Percentiles rank a stretch among this genome's conserved stretches.
Evolutionary conservation across 2,113 vertebrate genomes (phyloP).

Genomic region (Pangasianodon hypophthalmus): DNA sequence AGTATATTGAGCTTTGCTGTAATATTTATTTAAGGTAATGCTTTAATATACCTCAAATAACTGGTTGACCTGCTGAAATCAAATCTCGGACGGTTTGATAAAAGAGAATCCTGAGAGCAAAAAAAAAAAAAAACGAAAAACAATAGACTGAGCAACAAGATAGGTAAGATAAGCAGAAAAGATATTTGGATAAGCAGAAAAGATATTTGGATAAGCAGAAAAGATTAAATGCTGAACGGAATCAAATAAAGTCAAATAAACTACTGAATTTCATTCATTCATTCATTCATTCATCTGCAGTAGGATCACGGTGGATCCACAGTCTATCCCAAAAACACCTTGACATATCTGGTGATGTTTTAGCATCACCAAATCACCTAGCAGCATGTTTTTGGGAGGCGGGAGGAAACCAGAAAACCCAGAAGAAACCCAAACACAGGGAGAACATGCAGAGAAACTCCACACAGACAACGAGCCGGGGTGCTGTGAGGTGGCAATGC

Average conservation of each 20-base stretch:
- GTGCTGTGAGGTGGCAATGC: too few species aligned
- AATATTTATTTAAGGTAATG: background rate
- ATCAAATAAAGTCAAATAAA: background rate
- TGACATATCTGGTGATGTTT: background rate
- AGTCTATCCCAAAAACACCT: background rate
- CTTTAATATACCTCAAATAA: background rate
- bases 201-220: too few species aligned
- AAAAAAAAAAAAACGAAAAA: too few species aligned
- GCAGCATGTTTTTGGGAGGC: background rate
- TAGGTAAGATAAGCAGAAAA: background rate
- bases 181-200: background rate
- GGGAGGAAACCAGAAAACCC: background rate
- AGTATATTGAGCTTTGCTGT: background rate
- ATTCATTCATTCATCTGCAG: background rate
- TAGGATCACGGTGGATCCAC: background rate
- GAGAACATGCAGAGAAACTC: background rate
- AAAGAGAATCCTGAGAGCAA: background rate
- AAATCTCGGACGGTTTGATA: background rate
- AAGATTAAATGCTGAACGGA: background rate
- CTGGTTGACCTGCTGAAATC: background rate
- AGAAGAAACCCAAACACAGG: background rate
- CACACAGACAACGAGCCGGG: background rate
- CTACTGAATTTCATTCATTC: background rate
- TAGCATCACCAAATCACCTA: background rate
- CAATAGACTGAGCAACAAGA: background rate